Conservation (phyloP, 1,140 invertebrate genomes). For the Thrips palmi region DNA sequence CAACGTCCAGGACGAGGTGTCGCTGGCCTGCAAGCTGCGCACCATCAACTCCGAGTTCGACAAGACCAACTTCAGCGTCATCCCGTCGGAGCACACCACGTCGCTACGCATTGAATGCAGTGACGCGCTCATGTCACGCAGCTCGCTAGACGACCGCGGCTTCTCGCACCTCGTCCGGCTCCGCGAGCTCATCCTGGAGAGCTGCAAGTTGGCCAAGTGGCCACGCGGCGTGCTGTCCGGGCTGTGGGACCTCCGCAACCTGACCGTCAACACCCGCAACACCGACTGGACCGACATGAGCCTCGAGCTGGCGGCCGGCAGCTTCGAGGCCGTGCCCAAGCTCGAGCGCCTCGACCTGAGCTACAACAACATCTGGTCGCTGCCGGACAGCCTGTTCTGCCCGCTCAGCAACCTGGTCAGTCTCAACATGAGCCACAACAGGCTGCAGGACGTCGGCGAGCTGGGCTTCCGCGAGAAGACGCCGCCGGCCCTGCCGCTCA, state of each 20-base stretch:
- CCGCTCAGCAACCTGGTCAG: constrained; percentile 52
- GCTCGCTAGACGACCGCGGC: constrained; percentile 51
- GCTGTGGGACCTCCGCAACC: constrained; percentile 52
- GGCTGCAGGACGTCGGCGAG: constrained; percentile 64
- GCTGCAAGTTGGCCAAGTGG: constrained; percentile 67
- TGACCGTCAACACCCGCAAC: constrained; percentile 63
- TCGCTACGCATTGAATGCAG: constrained; percentile 60
- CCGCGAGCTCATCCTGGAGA: constrained; percentile 56
- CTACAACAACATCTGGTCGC: constrained; percentile 72
- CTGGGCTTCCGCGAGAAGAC: constrained; percentile 44
- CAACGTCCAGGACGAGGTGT: constrained; percentile 37
- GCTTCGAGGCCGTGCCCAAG: constrained; percentile 47
- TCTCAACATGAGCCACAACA: constrained; percentile 67
- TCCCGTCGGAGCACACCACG: constrained; percentile 65
- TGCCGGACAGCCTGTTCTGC: constrained; percentile 71
- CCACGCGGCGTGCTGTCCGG: constrained; percentile 52
- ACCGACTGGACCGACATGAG: constrained; percentile 56
- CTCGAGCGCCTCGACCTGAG: constrained; percentile 70
- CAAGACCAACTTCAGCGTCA: constrained; percentile 71
- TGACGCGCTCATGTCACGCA: constrained; percentile 48
- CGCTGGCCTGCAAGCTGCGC: constrained; percentile 55
- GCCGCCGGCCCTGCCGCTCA: constrained; percentile 22
- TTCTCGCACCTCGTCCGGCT: constrained; percentile 61
- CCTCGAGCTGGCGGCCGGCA: constrained; percentile 53
- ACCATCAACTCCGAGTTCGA: constrained; percentile 67